Conservation (phyloP, 2,888 invertebrate species). For the Trissoscelio sp. region DNA sequence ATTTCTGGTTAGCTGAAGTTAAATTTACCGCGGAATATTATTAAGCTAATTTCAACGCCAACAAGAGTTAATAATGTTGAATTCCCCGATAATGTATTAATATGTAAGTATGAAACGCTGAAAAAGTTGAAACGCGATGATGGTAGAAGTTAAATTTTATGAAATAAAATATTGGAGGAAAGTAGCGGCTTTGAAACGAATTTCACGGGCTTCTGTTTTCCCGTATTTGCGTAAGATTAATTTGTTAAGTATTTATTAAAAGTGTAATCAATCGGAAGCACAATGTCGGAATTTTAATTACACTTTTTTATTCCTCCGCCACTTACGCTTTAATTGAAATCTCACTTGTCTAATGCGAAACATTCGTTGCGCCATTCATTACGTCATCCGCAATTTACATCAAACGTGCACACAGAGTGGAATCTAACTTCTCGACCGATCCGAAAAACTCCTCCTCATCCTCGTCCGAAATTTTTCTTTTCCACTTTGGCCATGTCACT, state of each 20-base stretch:
- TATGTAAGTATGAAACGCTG: too few relatives aligned
- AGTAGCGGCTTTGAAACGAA: too few relatives aligned
- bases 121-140: too few relatives aligned
- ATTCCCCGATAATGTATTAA: too few relatives aligned
- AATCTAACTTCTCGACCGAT: conserved; percentile 28
- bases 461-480: conserved; percentile 38
- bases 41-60: not conserved
- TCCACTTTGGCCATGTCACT: conserved; percentile 25
- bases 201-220: too few relatives aligned
- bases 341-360: conserved; percentile 17
- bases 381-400: conserved; percentile 45
- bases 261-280: conserved; percentile 5
- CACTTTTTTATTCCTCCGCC: too few relatives aligned
- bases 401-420: conserved; percentile 7
- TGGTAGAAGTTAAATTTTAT: too few relatives aligned
- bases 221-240: not conserved
- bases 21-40: not conserved
- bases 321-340: conserved; percentile 32
- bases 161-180: too few relatives aligned
- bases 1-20: not conserved
- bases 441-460: conserved; percentile 45
- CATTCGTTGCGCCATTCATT: conserved; percentile 28
- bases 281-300: conserved; percentile 9
- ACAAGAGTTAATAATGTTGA: not conserved
- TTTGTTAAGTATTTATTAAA: conserved; percentile 5